These are phyloP conservation scores for Cylindroiulus punctatus DNA, from an alignment of 2,888 invertebrate species.

Conservation along the genomic window DNA sequence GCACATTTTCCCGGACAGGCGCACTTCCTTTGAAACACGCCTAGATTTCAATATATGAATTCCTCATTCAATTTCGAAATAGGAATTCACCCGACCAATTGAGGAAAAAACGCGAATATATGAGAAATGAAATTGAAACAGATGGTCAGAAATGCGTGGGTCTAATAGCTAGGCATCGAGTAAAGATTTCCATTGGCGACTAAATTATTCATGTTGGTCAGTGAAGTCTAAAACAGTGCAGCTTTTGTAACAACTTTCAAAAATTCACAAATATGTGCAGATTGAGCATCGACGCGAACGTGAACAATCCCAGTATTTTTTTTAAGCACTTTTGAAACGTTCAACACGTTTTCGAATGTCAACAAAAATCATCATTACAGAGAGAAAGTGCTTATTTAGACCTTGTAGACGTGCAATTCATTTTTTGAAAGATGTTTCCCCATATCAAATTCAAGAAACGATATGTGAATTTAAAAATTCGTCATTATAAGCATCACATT, in stretches of 20 bases:
- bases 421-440: too few relatives aligned
- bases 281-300: too few relatives aligned
- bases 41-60: constrained; percentile 23
- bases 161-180: constrained; percentile 8
- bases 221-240: neutral
- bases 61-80: constrained; percentile 9
- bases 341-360: too few relatives aligned
- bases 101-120: neutral
- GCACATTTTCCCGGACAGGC: neutral
- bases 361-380: too few relatives aligned
- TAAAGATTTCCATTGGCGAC: neutral
- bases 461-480: neutral
- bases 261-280: too few relatives aligned
- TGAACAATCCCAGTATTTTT: too few relatives aligned
- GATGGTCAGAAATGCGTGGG: neutral
- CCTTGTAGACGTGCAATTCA: too few relatives aligned
- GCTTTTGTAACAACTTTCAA: too few relatives aligned
- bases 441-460: too few relatives aligned
- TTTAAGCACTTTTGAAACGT: too few relatives aligned
- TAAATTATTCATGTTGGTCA: neutral
- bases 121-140: constrained; percentile 16
- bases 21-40: neutral
- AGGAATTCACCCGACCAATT: constrained; percentile 25
- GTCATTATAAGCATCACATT: neutral
- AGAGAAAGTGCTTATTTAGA: too few relatives aligned